phyloP scores from a whole-genome alignment of 2,888 invertebrate species.

The Sesia apiformis region DNA sequence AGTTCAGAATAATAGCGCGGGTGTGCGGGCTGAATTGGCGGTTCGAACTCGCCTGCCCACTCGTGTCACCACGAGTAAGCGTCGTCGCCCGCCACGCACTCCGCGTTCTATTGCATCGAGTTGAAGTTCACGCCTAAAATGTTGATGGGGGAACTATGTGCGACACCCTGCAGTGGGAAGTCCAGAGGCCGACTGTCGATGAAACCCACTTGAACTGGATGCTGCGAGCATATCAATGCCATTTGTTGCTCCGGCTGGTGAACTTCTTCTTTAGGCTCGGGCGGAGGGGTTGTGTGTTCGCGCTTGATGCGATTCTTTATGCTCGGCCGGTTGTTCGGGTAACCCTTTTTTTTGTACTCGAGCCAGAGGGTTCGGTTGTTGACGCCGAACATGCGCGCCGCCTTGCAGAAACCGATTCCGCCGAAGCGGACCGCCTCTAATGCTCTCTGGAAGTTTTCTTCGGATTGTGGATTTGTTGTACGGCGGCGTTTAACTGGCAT shows the following conservation, averaged over 20 bases:
- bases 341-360: constrained; percentile 88
- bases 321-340: constrained; percentile 86
- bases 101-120: constrained; percentile 80
- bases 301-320: constrained; percentile 84
- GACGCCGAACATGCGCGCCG: constrained; percentile 87
- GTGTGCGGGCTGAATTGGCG: constrained; percentile 2
- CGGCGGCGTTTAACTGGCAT: constrained; percentile 79
- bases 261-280: constrained; percentile 62
- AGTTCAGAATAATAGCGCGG: not conserved
- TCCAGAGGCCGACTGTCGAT: constrained; percentile 83
- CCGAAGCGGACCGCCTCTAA: constrained; percentile 88
- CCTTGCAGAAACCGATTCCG: constrained; percentile 90
- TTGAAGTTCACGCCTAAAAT: constrained; percentile 85
- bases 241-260: constrained; percentile 46
- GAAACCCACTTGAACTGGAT: constrained; percentile 78
- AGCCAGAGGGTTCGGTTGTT: constrained; percentile 90
- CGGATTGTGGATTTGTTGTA: constrained; percentile 85
- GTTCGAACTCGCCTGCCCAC: constrained; percentile 34
- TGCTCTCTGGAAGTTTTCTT: constrained; percentile 87
- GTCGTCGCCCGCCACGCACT: constrained; percentile 42
- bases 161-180: constrained; percentile 77
- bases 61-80: constrained; percentile 57
- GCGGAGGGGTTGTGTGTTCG: constrained; percentile 78
- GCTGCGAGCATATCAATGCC: constrained; percentile 76
- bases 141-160: constrained; percentile 78